These are phyloP conservation scores for Brachyhypopomus occidentalis DNA, from an alignment of 2,113 vertebrate genomes.

Conservation along the genomic window DNA sequence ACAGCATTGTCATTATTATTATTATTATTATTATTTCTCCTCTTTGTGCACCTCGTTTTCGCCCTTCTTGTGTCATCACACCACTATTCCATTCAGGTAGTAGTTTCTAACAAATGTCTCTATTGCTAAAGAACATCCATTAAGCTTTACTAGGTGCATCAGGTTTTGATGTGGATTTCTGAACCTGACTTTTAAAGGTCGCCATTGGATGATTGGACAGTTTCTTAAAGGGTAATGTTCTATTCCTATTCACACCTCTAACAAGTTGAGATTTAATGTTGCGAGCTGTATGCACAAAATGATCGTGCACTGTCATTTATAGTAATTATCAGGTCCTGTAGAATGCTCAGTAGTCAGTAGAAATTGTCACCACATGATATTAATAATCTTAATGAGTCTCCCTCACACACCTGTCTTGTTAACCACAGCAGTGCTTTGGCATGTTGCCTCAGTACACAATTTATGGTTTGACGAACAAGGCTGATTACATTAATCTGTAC, in stretches of 20 bases:
- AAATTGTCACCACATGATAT: background rate
- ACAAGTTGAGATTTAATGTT: background rate
- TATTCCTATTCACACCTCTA: background rate
- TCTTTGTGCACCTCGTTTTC: too few species aligned
- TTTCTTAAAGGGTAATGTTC: background rate
- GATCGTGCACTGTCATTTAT: background rate
- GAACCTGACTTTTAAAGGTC: too few species aligned
- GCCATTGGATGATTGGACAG: background rate
- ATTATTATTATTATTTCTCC: too few species aligned
- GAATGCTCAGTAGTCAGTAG: background rate
- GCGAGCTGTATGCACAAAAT: background rate
- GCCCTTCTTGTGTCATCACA: too few species aligned
- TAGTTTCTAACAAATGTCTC: too few species aligned
- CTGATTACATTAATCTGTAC: background rate
- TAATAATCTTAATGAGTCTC: background rate
- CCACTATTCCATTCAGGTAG: too few species aligned
- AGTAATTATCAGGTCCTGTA: background rate
- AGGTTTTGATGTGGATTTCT: too few species aligned
- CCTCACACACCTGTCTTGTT: constrained; percentile 1
- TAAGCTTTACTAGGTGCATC: too few species aligned
- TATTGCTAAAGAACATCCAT: too few species aligned
- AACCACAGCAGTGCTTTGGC: background rate
- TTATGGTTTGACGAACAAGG: background rate
- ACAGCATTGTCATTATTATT: too few species aligned
- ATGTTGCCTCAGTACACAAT: background rate